These are phyloP conservation scores for Epirrita christyi DNA, from an alignment of 2,888 invertebrate genomes.

Conservation along the genomic window DNA sequence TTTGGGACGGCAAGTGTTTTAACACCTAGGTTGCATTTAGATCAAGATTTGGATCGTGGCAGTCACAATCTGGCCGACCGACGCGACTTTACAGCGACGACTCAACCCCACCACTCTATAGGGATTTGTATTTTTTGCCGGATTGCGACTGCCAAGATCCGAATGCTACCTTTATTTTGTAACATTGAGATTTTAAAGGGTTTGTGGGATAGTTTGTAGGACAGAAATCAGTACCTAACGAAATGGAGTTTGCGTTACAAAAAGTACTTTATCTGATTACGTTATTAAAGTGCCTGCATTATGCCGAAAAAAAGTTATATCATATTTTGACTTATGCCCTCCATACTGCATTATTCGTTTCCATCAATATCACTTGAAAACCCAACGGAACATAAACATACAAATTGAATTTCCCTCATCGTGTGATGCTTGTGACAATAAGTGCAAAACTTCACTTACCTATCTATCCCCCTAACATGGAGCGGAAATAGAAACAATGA, in stretches of 20 bases:
- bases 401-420: conserved; percentile 19
- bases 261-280: no score
- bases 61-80: no score
- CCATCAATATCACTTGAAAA: conserved; percentile 5
- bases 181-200: neutral
- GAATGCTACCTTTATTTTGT: no score
- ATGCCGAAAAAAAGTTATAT: no score
- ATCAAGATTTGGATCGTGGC: conserved; percentile 5
- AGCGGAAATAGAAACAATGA: conserved; percentile 14
- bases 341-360: neutral
- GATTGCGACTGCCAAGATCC: no score
- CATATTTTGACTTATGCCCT: conserved; percentile 11
- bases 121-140: no score
- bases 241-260: no score
- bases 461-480: conserved; percentile 5
- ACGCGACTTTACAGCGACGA: no score
- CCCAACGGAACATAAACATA: conserved; percentile 16
- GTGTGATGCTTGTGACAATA: conserved; percentile 21
- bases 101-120: no score
- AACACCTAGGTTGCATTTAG: neutral
- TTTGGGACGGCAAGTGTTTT: conserved; percentile 18
- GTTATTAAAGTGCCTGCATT: no score
- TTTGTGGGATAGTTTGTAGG: neutral
- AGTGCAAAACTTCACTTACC: conserved; percentile 7
- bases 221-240: no score